A percentile compares a stretch with the other conserved stretches of the same genome.
These are phyloP conservation scores for Octopus sinensis DNA, from an alignment of 1,140 invertebrate species.

Conservation along the genomic window DNA sequence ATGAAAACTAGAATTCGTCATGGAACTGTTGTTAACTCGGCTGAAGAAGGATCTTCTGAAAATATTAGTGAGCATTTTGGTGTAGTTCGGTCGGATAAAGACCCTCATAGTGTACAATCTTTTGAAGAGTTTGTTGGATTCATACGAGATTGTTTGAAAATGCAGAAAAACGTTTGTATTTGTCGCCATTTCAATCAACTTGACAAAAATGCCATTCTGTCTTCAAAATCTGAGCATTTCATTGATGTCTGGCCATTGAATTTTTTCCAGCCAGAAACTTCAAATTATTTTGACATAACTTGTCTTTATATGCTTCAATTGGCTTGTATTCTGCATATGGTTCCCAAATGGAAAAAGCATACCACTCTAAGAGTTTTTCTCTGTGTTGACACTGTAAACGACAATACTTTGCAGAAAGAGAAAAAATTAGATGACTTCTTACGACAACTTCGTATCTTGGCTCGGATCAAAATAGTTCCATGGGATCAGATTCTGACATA, in stretches of 20 bases:
- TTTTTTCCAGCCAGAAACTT: constrained; percentile 53
- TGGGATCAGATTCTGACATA: constrained; percentile 54
- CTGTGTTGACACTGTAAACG: constrained; percentile 61
- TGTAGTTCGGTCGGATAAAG: constrained; percentile 43
- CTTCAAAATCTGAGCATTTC: constrained; percentile 57
- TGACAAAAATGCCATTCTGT: constrained; percentile 61
- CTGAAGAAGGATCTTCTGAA: constrained; percentile 23
- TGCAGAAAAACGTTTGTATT: constrained; percentile 92
- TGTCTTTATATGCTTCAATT: constrained; percentile 92
- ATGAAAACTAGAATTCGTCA: constrained; percentile 25
- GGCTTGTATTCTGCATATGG: constrained; percentile 93
- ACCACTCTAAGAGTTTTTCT: constrained; percentile 80
- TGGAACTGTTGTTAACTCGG: constrained; percentile 32
- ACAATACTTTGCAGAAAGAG: constrained; percentile 59
- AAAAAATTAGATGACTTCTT: constrained; percentile 61
- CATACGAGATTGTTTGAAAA: constrained; percentile 76
- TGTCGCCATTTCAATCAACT: constrained; percentile 86
- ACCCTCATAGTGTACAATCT: constrained; percentile 44
- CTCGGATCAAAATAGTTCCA: constrained; percentile 61
- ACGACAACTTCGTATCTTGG: constrained; percentile 63
- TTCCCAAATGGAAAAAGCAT: constrained; percentile 60
- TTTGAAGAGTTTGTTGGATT: constrained; percentile 81
- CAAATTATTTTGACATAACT: constrained; percentile 66
- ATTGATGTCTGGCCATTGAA: constrained; percentile 92
- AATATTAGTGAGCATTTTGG: constrained; percentile 36